Evolutionary conservation across 2,888 invertebrate species (phyloP).

Genomic region (Diachrysia chrysitis): DNA sequence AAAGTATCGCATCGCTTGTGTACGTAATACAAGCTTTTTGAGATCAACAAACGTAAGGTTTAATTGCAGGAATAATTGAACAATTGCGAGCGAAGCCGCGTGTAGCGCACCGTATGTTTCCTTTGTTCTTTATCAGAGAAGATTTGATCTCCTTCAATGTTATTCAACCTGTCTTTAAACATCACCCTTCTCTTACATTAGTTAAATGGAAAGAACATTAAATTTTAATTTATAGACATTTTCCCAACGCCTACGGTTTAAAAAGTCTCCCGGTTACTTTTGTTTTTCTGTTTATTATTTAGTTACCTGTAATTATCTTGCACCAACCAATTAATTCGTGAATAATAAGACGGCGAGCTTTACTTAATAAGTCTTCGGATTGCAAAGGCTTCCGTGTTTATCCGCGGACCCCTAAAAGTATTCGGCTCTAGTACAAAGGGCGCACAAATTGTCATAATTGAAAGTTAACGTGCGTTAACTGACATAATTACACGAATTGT

Average conservation of each 20-base stretch:
- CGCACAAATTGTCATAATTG: slow-evolving; percentile 72
- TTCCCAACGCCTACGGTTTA: slow-evolving; percentile 23
- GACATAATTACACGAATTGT: slow-evolving; percentile 71
- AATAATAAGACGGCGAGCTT: slow-evolving; percentile 29
- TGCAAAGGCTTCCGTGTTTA: slow-evolving; percentile 45
- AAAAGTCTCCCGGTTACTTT: slow-evolving; percentile 27
- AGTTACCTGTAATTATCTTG: slow-evolving; percentile 41
- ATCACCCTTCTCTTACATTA: slow-evolving; percentile 1
- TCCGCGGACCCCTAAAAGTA: slow-evolving; percentile 51
- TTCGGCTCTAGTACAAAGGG: slow-evolving; percentile 62
- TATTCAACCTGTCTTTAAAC: slow-evolving; percentile 14
- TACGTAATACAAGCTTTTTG: slow-evolving; percentile 38
- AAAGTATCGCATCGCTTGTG: slow-evolving; percentile 19
- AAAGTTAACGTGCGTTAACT: slow-evolving; percentile 73
- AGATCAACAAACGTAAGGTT: slow-evolving; percentile 27
- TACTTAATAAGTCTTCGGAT: slow-evolving; percentile 48
- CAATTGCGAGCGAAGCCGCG: slow-evolving; percentile 30
- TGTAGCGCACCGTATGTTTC: slow-evolving; percentile 35
- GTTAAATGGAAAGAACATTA: not conserved
- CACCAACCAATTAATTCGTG: slow-evolving; percentile 38
- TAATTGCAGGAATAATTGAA: slow-evolving; percentile 56
- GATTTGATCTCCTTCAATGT: slow-evolving; percentile 17
- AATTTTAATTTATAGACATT: slow-evolving; percentile 17
- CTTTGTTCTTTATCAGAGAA: not conserved
- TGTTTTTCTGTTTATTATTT: slow-evolving; percentile 14